Base-by-base conservation (phyloP, 1,140 invertebrate genomes). In the Drosophila rufa region DNA sequence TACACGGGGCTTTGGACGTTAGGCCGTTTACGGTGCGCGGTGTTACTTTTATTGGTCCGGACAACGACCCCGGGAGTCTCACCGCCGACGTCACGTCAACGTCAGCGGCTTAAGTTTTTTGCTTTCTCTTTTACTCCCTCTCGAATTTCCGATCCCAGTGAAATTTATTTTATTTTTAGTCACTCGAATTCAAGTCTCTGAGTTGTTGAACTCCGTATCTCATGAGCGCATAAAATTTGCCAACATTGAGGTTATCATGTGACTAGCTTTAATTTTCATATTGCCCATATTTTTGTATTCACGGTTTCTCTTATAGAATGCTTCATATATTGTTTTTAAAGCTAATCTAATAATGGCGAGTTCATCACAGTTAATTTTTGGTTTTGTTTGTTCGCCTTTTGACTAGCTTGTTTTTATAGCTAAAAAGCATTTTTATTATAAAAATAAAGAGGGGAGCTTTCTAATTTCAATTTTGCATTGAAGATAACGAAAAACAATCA, bases 41-140 rank as follows among this genome's bases (percentile, higher is more conserved):
- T 46, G 67, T 55, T 68, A 53, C 47, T 55, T 75, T 75, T 59
- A 55, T 40, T 64, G 57, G 48, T 33, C 4, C 57, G 71, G 55
- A 40, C 74, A 75, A 19, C 65, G 74, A 76, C 62, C 74, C 71
- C 71, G 40, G 15, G 48, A 19, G 45, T 40, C 62, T 38, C 53
- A 55, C 48, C 62, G 47, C 19, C 57, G 25, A 61, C 60, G 61
- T 68, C 67, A 70, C 67, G 36, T 36, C 58, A 36, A 38, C 58
- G 48, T 53, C 48, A 61, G 67, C 57, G 48, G 36, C 30, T 47
- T 74, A 30, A 56, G 48, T 42, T 67, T 46, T 42, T 42, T 19
- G 69, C 47, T 74, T 75, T 75, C 57, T 74, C 47, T 55, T 70
- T 46, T 56, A 68, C 64, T 55, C 62, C 14, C 47, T 4, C 30